Evolutionary conservation across 2,888 invertebrate genomes (phyloP).

Genomic region (Exocentrus adspersus): DNA sequence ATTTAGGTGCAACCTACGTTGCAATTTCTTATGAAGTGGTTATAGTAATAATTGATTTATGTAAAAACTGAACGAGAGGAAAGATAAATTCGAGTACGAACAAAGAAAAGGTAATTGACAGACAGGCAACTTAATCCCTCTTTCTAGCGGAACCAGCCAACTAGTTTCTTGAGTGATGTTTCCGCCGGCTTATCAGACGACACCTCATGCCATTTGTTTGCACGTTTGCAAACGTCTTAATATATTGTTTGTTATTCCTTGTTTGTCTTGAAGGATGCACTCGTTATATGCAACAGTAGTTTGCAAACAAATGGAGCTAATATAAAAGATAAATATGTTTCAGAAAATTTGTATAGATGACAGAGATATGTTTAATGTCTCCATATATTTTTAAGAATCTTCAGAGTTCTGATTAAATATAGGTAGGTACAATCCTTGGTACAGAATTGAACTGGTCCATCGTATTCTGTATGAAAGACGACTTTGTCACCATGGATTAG

Average conservation of each 20-base stretch:
- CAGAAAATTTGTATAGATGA: too few relatives aligned
- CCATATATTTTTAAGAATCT: too few relatives aligned
- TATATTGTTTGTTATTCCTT: conserved; percentile 1
- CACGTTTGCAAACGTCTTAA: not conserved
- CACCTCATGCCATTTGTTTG: conserved; percentile 8
- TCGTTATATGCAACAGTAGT: not conserved
- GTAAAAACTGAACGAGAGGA: not conserved
- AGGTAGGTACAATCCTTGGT: too few relatives aligned
- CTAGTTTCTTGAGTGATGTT: conserved; percentile 9
- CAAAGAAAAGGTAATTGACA: conserved; percentile 18
- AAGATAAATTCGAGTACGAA: not conserved
- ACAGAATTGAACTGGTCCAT: too few relatives aligned
- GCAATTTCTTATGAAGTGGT: not conserved
- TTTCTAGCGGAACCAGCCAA: conserved; percentile 11
- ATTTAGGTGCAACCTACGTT: too few relatives aligned
- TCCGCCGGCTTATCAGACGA: conserved; percentile 12
- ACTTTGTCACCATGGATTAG: too few relatives aligned
- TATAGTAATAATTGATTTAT: conserved; percentile 2
- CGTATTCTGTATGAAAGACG: too few relatives aligned
- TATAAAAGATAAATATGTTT: not conserved
- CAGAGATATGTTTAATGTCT: too few relatives aligned
- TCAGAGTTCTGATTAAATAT: too few relatives aligned
- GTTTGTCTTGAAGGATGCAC: not conserved
- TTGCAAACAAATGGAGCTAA: not conserved
- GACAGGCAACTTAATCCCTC: conserved; percentile 14